Percentiles rank a stretch among this genome's conserved stretches.
Evolutionary conservation across 2,113 vertebrate species (phyloP).

Genomic region (Rhabdornis inornatus): DNA sequence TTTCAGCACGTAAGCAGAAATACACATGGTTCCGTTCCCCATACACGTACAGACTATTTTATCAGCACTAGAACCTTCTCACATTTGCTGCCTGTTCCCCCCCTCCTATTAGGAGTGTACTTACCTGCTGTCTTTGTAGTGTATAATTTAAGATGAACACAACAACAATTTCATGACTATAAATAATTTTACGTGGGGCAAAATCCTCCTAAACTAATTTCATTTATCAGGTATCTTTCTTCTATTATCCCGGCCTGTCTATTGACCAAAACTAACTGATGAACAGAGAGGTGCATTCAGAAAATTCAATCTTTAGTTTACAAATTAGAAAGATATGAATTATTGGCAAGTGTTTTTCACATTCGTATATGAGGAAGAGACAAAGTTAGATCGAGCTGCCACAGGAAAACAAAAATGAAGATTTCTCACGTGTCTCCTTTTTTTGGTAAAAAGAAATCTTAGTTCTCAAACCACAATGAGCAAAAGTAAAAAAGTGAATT

Average conservation of each 20-base stretch:
- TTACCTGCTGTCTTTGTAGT: conserved; percentile 31
- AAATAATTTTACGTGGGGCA: neutral
- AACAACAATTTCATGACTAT: neutral
- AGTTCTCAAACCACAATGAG: conserved; percentile 81
- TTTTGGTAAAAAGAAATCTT: conserved; percentile 33
- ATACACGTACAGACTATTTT: neutral
- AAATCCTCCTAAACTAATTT: neutral
- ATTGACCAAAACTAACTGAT: neutral
- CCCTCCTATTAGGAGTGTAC: neutral
- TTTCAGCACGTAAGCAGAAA: neutral
- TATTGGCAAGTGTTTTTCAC: conserved; percentile 45
- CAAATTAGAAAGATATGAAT: conserved; percentile 16
- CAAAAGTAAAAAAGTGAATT: conserved; percentile 39
- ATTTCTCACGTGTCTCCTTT: neutral
- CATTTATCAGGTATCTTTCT: neutral
- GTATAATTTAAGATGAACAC: neutral
- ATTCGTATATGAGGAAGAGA: conserved; percentile 64
- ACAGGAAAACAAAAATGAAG: conserved; percentile 49
- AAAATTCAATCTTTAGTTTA: conserved; percentile 39
- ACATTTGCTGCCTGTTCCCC: neutral
- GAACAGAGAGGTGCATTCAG: neutral
- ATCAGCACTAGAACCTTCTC: neutral
- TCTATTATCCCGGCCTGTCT: neutral
- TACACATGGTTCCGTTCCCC: neutral
- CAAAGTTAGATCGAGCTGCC: conserved; percentile 27